Conservation (phyloP, 2,113 vertebrate genomes). For the Porphyrio hochstetteri region DNA sequence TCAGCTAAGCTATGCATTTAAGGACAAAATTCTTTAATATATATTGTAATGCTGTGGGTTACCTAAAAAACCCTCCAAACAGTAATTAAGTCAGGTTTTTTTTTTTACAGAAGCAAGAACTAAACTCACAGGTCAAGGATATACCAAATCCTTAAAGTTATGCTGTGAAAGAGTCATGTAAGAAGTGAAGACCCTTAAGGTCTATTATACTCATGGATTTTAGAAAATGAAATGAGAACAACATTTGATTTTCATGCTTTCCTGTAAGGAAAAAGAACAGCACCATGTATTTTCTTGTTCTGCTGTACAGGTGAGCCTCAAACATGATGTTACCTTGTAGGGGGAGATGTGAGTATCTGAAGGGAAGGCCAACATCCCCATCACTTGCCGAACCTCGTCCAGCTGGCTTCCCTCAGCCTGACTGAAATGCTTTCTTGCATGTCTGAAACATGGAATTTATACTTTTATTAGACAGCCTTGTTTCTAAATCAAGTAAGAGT, state of each 20-base stretch:
- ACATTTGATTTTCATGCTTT: background rate
- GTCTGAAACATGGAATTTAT: slow-evolving; percentile 75
- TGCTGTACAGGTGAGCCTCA: background rate
- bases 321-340: slow-evolving; percentile 85
- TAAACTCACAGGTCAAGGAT: background rate
- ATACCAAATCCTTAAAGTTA: background rate
- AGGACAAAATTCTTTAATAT: background rate
- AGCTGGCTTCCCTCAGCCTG: slow-evolving; percentile 97
- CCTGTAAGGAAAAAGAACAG: background rate
- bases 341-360: slow-evolving; percentile 98
- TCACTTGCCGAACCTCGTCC: slow-evolving; percentile 98
- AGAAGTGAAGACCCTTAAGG: background rate
- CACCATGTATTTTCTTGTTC: background rate
- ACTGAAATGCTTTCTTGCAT: slow-evolving; percentile 98
- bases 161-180: background rate
- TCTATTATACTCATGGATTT: background rate
- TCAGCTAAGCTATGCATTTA: background rate
- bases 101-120: background rate
- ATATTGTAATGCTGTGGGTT: background rate
- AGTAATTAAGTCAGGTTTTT: background rate
- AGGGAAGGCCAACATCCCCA: slow-evolving; percentile 99
- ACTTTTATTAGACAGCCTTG: background rate
- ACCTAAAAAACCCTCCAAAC: background rate
- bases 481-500: background rate
- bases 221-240: background rate